Evolutionary conservation across 2,888 invertebrate genomes (phyloP), one percentile per base, ranked within the genome.

Genomic region (Balanococcus diminutus): DNA sequence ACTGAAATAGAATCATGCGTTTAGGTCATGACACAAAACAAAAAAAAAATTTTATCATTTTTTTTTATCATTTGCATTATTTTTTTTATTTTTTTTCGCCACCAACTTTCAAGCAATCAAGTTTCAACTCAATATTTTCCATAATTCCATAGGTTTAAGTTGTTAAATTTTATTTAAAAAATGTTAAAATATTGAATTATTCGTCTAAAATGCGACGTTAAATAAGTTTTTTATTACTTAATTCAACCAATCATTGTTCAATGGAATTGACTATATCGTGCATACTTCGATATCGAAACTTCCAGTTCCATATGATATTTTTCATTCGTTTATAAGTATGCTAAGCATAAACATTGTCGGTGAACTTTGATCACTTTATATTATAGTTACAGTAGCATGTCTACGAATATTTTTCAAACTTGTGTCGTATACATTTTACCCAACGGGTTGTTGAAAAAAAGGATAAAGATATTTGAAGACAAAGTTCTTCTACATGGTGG

Each of bases 401-500:
- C 61, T 61, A n/a, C 56, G 1, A 84, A 39, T 32, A 36, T 85
- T 39, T 85, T 85, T 22, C 75, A 31, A 39, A 28, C 72, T 46
- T 85, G 75, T 46, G 42, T 16, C 22, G 31, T 85, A 11, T 46
- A 46, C n/a, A 85, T 85, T 31, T 25, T 85, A 46, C 85, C 85
- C 32, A 75, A 51, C 32, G 85, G 75, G 46, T 19, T 51, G 61
- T 31, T 72, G 9, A 81, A 46, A 32, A 86, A 86, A 31, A 19
- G 86, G n/a, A 84, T 61, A 28, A 42, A 79, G 51, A 22, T 79
- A 14, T 81, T 81, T 32, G 87, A 81, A 75, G 84, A 86, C 22
- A 85, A 87, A 61, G 46, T 81, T 9, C 16, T 36, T 22, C 22
- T 22, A 6, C 39, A 75, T 39, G 67, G 42, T 84, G 83, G 86